Evolutionary conservation across 2,888 invertebrate genomes (phyloP).

Genomic region (Chydorus sphaericus): DNA sequence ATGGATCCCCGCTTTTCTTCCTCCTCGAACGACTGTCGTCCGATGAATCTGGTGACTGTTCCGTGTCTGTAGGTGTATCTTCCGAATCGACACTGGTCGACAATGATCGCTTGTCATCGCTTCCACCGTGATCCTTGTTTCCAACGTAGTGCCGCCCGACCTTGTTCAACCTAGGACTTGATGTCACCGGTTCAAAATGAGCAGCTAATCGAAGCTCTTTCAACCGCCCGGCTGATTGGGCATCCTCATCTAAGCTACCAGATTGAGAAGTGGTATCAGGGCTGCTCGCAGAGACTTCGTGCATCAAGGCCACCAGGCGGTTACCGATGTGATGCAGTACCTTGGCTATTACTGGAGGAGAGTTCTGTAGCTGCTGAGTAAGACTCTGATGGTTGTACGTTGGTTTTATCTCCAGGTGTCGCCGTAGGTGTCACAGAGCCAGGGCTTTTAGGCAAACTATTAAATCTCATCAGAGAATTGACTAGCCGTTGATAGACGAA

Average conservation of each 20-base stretch:
- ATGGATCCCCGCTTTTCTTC: neutral
- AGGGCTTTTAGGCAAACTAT: constrained; percentile 26
- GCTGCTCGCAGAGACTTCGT: constrained; percentile 66
- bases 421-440: neutral
- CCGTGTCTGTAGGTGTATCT: constrained; percentile 48
- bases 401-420: constrained; percentile 19
- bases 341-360: constrained; percentile 73
- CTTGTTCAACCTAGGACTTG: constrained; percentile 7
- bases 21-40: constrained; percentile 10
- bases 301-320: constrained; percentile 73
- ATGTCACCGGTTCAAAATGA: constrained; percentile 8
- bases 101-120: constrained; percentile 16
- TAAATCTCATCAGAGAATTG: constrained; percentile 51
- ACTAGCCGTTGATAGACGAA: constrained; percentile 76
- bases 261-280: constrained; percentile 29
- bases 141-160: neutral
- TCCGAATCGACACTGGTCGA: constrained; percentile 37
- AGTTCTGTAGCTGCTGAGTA: constrained; percentile 44
- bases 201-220: constrained; percentile 16
- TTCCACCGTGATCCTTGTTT: constrained; percentile 6
- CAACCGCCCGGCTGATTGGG: constrained; percentile 18
- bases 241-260: constrained; percentile 19
- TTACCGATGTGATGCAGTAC: constrained; percentile 86
- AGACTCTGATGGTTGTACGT: too few species aligned
- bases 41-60: constrained; percentile 21